A percentile compares a stretch with the other conserved stretches of the same genome.
Conservation (phyloP, 2,113 vertebrate species). For the Muntiacus reevesi region DNA sequence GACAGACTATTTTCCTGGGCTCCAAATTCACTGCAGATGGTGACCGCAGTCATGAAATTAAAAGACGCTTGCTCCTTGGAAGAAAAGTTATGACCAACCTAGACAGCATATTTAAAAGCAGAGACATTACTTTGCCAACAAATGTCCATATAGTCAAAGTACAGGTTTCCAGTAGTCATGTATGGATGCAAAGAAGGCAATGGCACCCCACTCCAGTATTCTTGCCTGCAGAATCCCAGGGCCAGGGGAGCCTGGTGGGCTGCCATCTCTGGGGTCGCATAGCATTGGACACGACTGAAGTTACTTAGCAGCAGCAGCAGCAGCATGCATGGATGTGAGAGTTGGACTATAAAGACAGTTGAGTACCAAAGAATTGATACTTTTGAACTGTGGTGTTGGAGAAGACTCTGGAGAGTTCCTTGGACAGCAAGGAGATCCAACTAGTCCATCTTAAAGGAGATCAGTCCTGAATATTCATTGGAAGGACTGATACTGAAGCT, state of each 20-base stretch:
- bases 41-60: not conserved
- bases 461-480: not conserved
- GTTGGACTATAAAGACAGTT: not conserved
- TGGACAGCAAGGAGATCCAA: not conserved
- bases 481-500: not conserved
- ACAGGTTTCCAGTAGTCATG: not conserved
- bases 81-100: not conserved
- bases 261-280: too few species aligned
- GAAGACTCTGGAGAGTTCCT: not conserved
- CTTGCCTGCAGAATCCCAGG: too few species aligned
- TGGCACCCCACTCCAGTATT: too few species aligned
- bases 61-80: not conserved
- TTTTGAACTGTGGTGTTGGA: not conserved
- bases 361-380: not conserved
- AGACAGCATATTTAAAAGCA: not conserved
- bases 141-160: not conserved
- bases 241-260: too few species aligned
- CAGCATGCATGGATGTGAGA: not conserved
- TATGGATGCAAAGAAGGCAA: not conserved
- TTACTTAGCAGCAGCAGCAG: too few species aligned
- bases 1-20: not conserved
- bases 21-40: not conserved
- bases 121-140: not conserved
- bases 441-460: not conserved
- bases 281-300: too few species aligned